These are phyloP conservation scores for Pangasius mekongensis DNA, from an alignment of 2,797 vertebrate species.

Conservation along the genomic window DNA sequence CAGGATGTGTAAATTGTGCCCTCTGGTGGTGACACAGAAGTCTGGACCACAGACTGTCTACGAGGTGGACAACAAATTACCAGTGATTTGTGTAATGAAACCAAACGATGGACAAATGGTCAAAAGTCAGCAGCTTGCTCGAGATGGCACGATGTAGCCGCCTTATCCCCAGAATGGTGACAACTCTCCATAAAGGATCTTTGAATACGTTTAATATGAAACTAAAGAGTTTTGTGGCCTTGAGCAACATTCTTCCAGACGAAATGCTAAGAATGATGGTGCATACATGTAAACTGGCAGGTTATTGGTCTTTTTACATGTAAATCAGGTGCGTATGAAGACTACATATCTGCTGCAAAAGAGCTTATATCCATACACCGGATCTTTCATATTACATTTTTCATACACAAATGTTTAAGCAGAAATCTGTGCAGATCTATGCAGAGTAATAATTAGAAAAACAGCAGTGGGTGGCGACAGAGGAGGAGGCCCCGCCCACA, in stretches of 20 bases:
- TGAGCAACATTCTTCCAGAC: neutral
- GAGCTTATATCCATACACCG: neutral
- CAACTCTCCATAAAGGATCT: neutral
- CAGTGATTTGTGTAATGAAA: neutral
- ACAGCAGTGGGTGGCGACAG: neutral
- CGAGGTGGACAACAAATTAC: neutral
- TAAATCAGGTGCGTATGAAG: neutral
- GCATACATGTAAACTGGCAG: neutral
- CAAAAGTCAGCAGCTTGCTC: neutral
- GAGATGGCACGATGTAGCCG: too few relatives aligned
- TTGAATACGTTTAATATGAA: neutral
- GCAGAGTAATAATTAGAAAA: neutral
- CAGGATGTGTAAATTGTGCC: conserved; percentile 15
- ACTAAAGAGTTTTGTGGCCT: neutral
- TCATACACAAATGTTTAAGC: neutral
- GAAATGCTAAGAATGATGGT: neutral
- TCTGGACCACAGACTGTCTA: neutral
- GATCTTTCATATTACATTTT: neutral
- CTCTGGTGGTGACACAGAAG: conserved; percentile 28
- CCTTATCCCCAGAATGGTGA: neutral
- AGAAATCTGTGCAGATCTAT: neutral
- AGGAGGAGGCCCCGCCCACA: neutral
- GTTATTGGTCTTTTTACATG: neutral
- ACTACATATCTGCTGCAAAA: neutral
- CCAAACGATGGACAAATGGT: neutral